Percentiles rank a stretch among this genome's conserved stretches.
phyloP scores from a whole-genome alignment of 2,888 invertebrate genomes.

The Conistra vaccinii region DNA sequence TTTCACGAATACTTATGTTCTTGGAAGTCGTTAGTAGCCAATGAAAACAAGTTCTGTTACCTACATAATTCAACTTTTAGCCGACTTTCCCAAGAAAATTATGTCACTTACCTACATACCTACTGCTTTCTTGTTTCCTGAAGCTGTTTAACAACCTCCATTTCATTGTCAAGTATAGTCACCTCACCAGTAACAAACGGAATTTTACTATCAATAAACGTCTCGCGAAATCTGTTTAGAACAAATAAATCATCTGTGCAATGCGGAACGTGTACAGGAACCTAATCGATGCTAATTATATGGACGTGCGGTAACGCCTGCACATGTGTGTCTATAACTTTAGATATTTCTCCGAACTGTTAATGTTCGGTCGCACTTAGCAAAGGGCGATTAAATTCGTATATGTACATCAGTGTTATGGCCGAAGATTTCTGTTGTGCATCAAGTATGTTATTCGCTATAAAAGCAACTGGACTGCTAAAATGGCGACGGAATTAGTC shows the following conservation, averaged over 20 bases:
- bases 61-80: background rate
- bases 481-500: constrained; percentile 27
- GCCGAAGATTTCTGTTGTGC: constrained; percentile 11
- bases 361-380: constrained; percentile 27
- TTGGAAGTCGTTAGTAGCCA: background rate
- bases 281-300: constrained; percentile 46
- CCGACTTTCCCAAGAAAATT: background rate
- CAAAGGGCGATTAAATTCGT: constrained; percentile 37
- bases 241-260: constrained; percentile 56
- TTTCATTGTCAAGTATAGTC: constrained; percentile 5
- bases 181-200: background rate
- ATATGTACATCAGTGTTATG: constrained; percentile 33
- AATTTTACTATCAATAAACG: constrained; percentile 67
- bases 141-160: constrained; percentile 6
- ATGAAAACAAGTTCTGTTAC: background rate
- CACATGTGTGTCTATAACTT: constrained; percentile 18
- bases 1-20: background rate
- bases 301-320: constrained; percentile 12
- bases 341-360: constrained; percentile 43
- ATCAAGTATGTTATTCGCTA: constrained; percentile 23
- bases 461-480: constrained; percentile 20
- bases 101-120: background rate
- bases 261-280: constrained; percentile 55
- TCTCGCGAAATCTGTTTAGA: constrained; percentile 44
- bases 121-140: background rate